Conservation (phyloP, 2,797 vertebrate species). For the Tapirus indicus region DNA sequence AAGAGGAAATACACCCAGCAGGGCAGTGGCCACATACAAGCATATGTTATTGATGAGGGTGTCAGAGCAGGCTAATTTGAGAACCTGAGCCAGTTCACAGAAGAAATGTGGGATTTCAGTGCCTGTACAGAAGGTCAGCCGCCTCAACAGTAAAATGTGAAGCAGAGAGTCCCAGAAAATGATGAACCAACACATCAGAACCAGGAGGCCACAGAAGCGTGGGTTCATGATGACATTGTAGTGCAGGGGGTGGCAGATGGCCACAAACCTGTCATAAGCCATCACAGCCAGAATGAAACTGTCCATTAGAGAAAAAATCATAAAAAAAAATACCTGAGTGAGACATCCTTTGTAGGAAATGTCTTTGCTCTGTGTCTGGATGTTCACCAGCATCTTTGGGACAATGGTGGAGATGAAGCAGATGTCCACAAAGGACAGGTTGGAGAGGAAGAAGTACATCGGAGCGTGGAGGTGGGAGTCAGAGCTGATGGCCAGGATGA, state of each 20-base stretch:
- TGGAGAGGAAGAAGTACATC: constrained; percentile 50
- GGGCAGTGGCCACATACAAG: neutral
- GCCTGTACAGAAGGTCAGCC: neutral
- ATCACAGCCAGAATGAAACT: neutral
- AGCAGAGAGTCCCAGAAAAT: neutral
- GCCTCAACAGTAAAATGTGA: neutral
- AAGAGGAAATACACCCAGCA: neutral
- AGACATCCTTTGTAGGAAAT: neutral
- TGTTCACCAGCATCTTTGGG: neutral
- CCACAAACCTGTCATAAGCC: neutral
- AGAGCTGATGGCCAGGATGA: neutral
- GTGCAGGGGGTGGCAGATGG: neutral
- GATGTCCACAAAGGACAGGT: constrained; percentile 4
- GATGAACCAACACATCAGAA: neutral
- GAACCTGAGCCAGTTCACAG: constrained; percentile 15
- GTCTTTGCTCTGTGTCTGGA: neutral
- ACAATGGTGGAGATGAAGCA: neutral
- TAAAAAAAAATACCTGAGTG: neutral
- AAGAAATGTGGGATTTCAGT: constrained; percentile 36
- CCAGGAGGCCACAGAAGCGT: neutral
- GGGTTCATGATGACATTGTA: neutral
- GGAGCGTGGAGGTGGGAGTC: neutral
- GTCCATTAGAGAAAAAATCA: constrained; percentile 4
- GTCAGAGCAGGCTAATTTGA: constrained; percentile 5
- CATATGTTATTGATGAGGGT: neutral